Conservation (phyloP, 2,113 vertebrate genomes). For the Nycticorax nycticorax region DNA sequence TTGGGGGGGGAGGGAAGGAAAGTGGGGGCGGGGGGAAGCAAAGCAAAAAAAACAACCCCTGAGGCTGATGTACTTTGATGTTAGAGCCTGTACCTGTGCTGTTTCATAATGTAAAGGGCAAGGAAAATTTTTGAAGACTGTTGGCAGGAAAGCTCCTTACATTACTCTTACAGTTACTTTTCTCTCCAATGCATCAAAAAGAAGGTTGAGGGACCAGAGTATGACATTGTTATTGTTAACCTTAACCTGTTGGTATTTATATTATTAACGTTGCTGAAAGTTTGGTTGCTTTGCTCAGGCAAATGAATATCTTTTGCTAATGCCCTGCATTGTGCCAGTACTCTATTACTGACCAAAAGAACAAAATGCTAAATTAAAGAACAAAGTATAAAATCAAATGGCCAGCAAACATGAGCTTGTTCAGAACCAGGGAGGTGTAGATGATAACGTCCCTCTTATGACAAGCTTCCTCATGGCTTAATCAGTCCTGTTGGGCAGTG, state of each 20-base stretch:
- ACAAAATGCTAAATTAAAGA: background rate
- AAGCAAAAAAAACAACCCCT: background rate
- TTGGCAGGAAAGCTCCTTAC: background rate
- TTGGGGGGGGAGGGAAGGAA: too few species aligned
- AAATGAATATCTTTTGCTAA: background rate
- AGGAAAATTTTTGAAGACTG: background rate
- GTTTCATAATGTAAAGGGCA: background rate
- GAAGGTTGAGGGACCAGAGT: background rate
- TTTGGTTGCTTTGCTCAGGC: background rate
- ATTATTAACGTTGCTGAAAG: background rate
- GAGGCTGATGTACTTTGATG: background rate
- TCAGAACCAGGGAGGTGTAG: background rate
- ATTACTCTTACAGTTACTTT: background rate
- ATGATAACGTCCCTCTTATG: background rate
- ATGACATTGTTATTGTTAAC: background rate
- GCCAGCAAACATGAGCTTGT: background rate
- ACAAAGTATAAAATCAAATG: background rate
- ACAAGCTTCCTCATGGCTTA: rapidly evolving
- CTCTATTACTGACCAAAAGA: background rate
- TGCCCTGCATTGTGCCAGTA: background rate
- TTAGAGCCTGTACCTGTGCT: background rate
- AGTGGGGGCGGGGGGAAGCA: rapidly evolving
- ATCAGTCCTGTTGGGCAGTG: background rate
- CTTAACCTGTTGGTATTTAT: background rate
- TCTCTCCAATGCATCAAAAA: background rate